phyloP scores from a whole-genome alignment of 2,888 invertebrate species.

The Leucophenga montana region DNA sequence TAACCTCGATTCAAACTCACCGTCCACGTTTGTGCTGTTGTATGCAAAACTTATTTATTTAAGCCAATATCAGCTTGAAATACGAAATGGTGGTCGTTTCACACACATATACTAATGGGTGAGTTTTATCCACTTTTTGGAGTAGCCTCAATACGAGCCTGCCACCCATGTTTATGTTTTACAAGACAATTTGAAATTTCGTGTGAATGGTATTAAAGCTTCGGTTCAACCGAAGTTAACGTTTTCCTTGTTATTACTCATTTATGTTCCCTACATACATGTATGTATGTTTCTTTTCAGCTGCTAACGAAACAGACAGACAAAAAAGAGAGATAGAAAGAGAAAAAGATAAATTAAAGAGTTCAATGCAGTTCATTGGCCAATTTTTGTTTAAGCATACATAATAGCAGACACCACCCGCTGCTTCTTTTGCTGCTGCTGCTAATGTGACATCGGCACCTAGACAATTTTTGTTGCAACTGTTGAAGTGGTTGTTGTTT shows the following conservation, averaged over 20 bases:
- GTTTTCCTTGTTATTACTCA: neutral
- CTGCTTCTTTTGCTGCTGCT: constrained; percentile 30
- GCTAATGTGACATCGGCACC: constrained; percentile 36
- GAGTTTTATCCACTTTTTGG: too few relatives aligned
- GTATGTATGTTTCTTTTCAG: neutral
- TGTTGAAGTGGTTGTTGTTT: constrained; percentile 22
- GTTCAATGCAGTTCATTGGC: constrained; percentile 68
- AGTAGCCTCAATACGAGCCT: too few relatives aligned
- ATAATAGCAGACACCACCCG: constrained; percentile 34
- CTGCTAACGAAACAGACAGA: neutral
- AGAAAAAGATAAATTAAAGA: constrained; percentile 39
- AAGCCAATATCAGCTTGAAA: too few relatives aligned
- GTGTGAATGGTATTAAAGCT: too few relatives aligned
- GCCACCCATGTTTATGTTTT: too few relatives aligned
- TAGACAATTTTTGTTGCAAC: constrained; percentile 19
- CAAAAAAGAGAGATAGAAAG: neutral
- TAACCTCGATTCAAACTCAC: too few relatives aligned
- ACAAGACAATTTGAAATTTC: too few relatives aligned
- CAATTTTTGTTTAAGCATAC: constrained; percentile 59
- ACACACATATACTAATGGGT: too few relatives aligned
- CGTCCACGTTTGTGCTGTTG: too few relatives aligned
- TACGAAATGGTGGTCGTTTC: too few relatives aligned
- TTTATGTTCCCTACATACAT: neutral
- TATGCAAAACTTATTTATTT: too few relatives aligned
- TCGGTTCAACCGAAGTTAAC: too few relatives aligned